A percentile compares a stretch with the other conserved stretches of the same genome.
Evolutionary conservation across 2,797 vertebrate species (phyloP).

Genomic region (Poeciliopsis infans): DNA sequence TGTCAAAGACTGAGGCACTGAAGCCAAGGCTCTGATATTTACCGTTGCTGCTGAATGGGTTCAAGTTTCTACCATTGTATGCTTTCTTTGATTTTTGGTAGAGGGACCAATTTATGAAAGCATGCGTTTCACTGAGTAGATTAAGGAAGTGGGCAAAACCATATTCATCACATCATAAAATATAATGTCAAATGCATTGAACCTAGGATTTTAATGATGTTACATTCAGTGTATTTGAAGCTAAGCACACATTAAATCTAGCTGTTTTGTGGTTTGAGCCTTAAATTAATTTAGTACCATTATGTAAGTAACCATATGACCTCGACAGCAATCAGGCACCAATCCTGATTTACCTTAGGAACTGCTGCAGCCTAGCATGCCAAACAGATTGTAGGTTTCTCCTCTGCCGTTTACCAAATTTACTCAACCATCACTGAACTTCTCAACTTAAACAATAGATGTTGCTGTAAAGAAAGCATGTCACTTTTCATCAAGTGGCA

Average conservation of each 20-base stretch:
- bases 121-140: neutral
- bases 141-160: neutral
- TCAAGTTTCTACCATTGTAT: neutral
- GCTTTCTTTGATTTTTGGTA: neutral
- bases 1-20: neutral
- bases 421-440: neutral
- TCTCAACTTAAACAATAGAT: neutral
- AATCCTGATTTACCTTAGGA: neutral
- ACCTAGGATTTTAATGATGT: neutral
- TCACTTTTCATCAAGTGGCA: neutral
- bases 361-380: neutral
- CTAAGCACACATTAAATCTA: neutral
- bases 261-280: neutral
- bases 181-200: neutral
- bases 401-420: neutral
- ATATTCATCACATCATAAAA: conserved; percentile 10
- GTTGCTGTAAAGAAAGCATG: neutral
- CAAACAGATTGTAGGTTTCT: neutral
- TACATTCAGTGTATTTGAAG: neutral
- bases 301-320: neutral
- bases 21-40: neutral
- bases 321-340: neutral
- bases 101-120: neutral
- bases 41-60: neutral
- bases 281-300: neutral